A percentile compares a stretch with the other conserved stretches of the same genome.
These are phyloP conservation scores for Nomada lathburiana DNA, from an alignment of 2,888 invertebrate genomes.

Conservation along the genomic window DNA sequence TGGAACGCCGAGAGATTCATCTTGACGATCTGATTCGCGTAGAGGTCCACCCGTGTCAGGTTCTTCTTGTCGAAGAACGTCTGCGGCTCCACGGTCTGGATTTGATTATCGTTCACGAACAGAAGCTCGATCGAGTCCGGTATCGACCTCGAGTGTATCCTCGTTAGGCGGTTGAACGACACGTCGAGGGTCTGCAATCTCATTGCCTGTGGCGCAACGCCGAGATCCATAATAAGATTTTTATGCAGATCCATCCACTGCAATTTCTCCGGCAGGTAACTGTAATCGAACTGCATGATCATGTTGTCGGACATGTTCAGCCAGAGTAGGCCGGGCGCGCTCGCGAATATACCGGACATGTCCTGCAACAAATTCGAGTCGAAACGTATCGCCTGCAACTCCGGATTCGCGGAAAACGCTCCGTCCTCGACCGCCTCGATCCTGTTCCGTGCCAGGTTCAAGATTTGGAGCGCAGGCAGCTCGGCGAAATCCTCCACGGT, in stretches of 20 bases:
- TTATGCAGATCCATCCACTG: conserved; percentile 96
- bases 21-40: conserved; percentile 95
- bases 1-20: conserved; percentile 95
- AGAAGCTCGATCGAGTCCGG: conserved; percentile 94
- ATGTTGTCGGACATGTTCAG: conserved; percentile 96
- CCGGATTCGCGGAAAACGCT: conserved; percentile 91
- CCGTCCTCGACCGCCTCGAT: conserved; percentile 92
- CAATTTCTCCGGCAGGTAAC: conserved; percentile 91
- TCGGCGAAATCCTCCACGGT: conserved; percentile 92
- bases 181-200: conserved; percentile 93
- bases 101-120: conserved; percentile 95
- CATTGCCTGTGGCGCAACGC: conserved; percentile 89
- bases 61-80: conserved; percentile 95
- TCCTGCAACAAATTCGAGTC: conserved; percentile 94
- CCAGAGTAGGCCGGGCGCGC: conserved; percentile 93
- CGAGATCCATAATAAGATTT: conserved; percentile 92
- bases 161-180: conserved; percentile 94
- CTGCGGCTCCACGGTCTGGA: conserved; percentile 93
- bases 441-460: conserved; percentile 95
- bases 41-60: conserved; percentile 95
- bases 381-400: conserved; percentile 93
- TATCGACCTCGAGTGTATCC: conserved; percentile 90
- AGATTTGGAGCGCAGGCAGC: conserved; percentile 92
- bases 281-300: conserved; percentile 95
- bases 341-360: conserved; percentile 93